Evolutionary conservation across 2,888 invertebrate species (phyloP).

Genomic region (Lasioglossum malachurum): DNA sequence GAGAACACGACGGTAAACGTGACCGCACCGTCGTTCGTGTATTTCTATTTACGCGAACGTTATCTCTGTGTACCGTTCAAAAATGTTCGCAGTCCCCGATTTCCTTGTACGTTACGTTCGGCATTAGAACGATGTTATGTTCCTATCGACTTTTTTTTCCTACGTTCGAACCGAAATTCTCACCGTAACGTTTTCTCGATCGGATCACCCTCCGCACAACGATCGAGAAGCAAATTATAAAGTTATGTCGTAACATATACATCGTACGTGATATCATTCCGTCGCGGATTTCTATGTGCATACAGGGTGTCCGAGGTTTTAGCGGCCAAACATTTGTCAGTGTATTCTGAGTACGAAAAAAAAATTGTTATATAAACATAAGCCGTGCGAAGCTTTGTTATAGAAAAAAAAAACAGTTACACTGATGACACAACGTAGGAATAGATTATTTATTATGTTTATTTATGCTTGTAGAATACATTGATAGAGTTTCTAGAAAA

Average conservation of each 20-base stretch:
- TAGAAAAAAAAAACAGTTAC: background rate
- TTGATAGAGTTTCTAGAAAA: background rate
- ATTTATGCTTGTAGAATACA: background rate
- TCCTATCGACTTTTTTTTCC: slow-evolving; percentile 39
- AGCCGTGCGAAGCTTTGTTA: background rate
- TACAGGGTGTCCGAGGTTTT: slow-evolving; percentile 9
- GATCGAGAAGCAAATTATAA: slow-evolving; percentile 30
- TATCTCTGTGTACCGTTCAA: slow-evolving; percentile 37
- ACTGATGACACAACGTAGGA: background rate
- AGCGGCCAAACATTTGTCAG: slow-evolving; percentile 4
- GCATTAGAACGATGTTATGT: slow-evolving; percentile 44
- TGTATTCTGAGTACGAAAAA: slow-evolving; percentile 1
- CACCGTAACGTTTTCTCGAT: background rate
- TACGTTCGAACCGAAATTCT: slow-evolving; percentile 22
- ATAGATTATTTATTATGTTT: background rate
- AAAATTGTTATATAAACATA: slow-evolving; percentile 1
- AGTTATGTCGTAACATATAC: slow-evolving; percentile 21
- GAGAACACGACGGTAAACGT: slow-evolving; percentile 28
- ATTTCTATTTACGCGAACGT: slow-evolving; percentile 43
- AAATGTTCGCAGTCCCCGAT: slow-evolving; percentile 36
- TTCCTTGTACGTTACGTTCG: slow-evolving; percentile 48
- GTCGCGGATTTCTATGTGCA: slow-evolving; percentile 7
- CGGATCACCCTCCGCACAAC: background rate
- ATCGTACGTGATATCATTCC: slow-evolving; percentile 26
- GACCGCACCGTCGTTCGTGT: slow-evolving; percentile 38